Conservation (phyloP, 2,888 invertebrate species). For the Osmoderma eremita region DNA sequence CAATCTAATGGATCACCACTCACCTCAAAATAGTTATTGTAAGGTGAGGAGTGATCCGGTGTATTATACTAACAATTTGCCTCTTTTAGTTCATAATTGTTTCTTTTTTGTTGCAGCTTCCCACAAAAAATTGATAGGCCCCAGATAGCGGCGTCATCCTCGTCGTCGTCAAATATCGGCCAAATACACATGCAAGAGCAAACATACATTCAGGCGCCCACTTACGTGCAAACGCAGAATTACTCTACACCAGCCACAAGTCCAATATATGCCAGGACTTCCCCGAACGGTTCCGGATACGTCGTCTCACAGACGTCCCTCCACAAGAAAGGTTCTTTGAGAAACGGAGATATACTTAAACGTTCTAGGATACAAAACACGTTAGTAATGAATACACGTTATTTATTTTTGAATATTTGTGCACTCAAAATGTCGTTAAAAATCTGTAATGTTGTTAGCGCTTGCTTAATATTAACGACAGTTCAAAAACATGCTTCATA, state of each 20-base stretch:
- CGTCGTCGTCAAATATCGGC: slow-evolving; percentile 48
- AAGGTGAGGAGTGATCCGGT: too few species aligned
- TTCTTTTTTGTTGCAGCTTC: slow-evolving; percentile 57
- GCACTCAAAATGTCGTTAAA: too few species aligned
- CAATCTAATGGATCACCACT: too few species aligned
- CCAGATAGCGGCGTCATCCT: slow-evolving; percentile 54
- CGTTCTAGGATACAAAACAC: slow-evolving; percentile 74
- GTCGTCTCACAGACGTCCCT: slow-evolving; percentile 64
- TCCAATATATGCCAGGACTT: slow-evolving; percentile 59
- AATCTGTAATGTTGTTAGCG: too few species aligned
- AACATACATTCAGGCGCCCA: slow-evolving; percentile 64
- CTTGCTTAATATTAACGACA: too few species aligned
- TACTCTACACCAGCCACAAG: slow-evolving; percentile 57
- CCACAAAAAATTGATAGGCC: slow-evolving; percentile 64
- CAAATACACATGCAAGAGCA: slow-evolving; percentile 56
- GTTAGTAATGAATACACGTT: slow-evolving; percentile 67
- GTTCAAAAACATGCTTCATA: too few species aligned
- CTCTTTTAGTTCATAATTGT: slow-evolving; percentile 30
- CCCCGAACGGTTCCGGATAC: slow-evolving; percentile 60
- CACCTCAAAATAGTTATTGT: too few species aligned
- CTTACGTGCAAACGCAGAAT: slow-evolving; percentile 61
- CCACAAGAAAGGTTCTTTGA: slow-evolving; percentile 73
- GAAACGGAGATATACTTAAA: slow-evolving; percentile 74
- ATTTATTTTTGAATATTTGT: background rate
- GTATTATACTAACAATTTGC: too few species aligned